Evolutionary conservation across 2,797 vertebrate genomes (phyloP), one percentile per base, ranked within the genome.

Genomic region (Centroberyx gerrardi): DNA sequence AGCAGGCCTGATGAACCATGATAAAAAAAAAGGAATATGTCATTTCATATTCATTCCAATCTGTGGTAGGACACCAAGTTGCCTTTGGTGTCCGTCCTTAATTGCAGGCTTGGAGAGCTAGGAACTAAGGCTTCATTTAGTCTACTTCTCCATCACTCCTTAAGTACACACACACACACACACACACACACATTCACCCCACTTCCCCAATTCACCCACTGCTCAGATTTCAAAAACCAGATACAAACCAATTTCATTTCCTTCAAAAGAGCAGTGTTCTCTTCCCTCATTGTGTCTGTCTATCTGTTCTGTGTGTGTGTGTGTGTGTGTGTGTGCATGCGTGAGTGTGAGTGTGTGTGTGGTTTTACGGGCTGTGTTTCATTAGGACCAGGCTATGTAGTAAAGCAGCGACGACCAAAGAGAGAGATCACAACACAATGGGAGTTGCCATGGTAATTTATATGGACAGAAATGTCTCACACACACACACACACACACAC

Each of bases 371-470:
- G 72, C 46, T 46, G 48, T 14, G 56, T 82, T 89, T 88, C 49
- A 86, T 72, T 76, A 62, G 59, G 15, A 65, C 28, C 8, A 17
- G 22, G 62, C 72, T 44, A 15, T 53, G 68, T 40, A 74, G 78
- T 90, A 71, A 88, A 88, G 72, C 2, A 62, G 52, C 68, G 73
- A 38, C 65, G 85, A 89, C 68, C 68, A 81, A 69, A 79, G 40
- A 73, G 40, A 53, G 62, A 62, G 55, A 61, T 64, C 48, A 4
- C 68, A 52, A 62, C 69, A 88, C 88, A 90, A 88, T 83, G 69
- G 71, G 44, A 69, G 87, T 85, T 70, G 87, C 75, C 87, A 69
- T 82, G 83, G 90, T 52, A 76, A 80, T 84, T 81, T 89, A 80
- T 75, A 76, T 65, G 13, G 72, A 80, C 28, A 84, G 74, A 90